Percentiles rank a stretch among this genome's conserved stretches.
Evolutionary conservation across 2,113 vertebrate genomes (phyloP).

Genomic region (Coturnix japonica): DNA sequence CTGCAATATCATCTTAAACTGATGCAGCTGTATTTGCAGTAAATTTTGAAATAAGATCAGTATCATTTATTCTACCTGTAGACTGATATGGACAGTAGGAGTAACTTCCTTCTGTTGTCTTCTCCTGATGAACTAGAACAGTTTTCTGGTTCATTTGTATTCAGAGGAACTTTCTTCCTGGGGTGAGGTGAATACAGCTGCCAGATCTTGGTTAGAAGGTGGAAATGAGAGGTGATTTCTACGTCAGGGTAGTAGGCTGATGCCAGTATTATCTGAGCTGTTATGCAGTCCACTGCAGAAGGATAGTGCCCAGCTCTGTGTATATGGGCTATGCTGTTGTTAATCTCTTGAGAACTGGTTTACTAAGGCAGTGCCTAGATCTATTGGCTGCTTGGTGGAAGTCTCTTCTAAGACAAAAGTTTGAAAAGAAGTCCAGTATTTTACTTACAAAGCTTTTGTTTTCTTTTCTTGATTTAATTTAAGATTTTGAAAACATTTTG

Average conservation of each 20-base stretch:
- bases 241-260: background rate
- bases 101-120: background rate
- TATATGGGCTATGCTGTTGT: fast-evolving
- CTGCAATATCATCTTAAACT: background rate
- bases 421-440: background rate
- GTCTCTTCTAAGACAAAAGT: background rate
- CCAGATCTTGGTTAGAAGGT: background rate
- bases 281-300: background rate
- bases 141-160: background rate
- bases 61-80: background rate
- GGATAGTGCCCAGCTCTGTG: background rate
- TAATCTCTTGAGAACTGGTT: background rate
- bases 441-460: background rate
- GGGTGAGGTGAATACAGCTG: background rate
- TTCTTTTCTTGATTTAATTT: background rate
- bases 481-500: background rate
- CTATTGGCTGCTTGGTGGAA: background rate
- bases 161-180: background rate
- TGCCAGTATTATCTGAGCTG: background rate
- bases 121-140: background rate
- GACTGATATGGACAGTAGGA: background rate
- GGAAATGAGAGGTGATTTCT: background rate
- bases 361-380: background rate
- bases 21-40: background rate
- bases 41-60: background rate